Percentiles rank a stretch among this genome's conserved stretches.
Evolutionary conservation across 1,140 invertebrate genomes (phyloP).

Genomic region (Lerema accius): DNA sequence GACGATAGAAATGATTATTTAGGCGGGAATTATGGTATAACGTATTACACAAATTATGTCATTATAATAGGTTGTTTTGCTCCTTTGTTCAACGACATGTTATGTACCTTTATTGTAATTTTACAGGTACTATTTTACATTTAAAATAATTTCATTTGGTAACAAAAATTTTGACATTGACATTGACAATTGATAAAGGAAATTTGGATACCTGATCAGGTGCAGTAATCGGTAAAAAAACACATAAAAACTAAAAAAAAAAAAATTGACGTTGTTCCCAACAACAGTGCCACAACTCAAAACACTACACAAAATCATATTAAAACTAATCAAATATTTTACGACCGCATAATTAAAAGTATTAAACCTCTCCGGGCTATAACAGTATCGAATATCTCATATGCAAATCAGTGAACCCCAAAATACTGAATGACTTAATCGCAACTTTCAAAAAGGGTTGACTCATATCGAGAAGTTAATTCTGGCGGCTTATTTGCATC

Average conservation of each 20-base stretch:
- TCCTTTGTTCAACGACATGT: neutral
- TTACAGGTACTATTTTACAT: no score
- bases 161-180: no score
- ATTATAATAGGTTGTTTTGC: neutral
- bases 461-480: constrained; percentile 28
- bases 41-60: neutral
- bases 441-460: constrained; percentile 20
- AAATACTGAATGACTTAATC: constrained; percentile 30
- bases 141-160: no score
- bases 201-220: no score
- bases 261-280: no score
- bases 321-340: no score
- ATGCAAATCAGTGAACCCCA: constrained; percentile 21
- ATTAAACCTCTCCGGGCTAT: neutral
- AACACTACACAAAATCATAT: no score
- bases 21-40: neutral
- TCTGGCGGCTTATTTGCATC: constrained; percentile 29
- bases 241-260: no score
- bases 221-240: no score
- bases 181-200: no score
- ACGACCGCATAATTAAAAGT: neutral
- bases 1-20: constrained; percentile 4
- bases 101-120: no score
- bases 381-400: neutral
- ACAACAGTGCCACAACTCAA: no score